Conservation (phyloP, 2,888 invertebrate species). For the Lysandra coridon region DNA sequence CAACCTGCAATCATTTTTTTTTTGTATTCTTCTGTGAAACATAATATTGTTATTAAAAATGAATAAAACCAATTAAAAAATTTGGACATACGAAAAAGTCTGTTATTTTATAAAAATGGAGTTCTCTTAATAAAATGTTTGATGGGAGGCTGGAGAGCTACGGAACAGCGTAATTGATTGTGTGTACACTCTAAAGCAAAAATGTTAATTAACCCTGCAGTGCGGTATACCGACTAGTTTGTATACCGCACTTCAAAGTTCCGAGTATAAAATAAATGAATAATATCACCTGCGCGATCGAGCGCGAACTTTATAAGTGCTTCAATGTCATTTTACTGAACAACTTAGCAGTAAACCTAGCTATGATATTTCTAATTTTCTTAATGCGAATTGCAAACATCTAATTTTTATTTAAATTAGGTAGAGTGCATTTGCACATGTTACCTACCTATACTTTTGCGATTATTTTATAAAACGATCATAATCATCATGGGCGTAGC, state of each 20-base stretch:
- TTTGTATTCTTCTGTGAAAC: no score
- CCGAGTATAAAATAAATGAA: not conserved
- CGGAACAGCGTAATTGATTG: slow-evolving; percentile 12
- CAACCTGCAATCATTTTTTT: no score
- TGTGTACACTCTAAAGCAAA: slow-evolving; percentile 14
- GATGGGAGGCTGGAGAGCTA: not conserved
- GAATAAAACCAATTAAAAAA: not conserved
- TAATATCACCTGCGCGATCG: slow-evolving; percentile 4
- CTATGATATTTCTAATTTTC: not conserved
- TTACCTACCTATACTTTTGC: not conserved
- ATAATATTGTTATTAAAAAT: not conserved
- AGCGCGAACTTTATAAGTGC: not conserved
- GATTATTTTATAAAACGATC: not conserved
- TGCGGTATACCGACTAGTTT: slow-evolving; percentile 4
- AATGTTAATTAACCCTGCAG: slow-evolving; percentile 26
- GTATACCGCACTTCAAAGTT: not conserved
- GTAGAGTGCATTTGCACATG: not conserved
- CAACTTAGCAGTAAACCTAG: not conserved
- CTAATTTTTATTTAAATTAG: not conserved
- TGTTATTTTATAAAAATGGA: not conserved
- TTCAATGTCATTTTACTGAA: not conserved
- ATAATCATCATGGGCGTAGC: not conserved
- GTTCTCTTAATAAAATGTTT: not conserved
- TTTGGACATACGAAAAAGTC: not conserved
- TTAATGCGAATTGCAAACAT: not conserved